These are phyloP conservation scores for Orthonychiurus folsomi DNA, from an alignment of 2,888 invertebrate species.

Conservation along the genomic window DNA sequence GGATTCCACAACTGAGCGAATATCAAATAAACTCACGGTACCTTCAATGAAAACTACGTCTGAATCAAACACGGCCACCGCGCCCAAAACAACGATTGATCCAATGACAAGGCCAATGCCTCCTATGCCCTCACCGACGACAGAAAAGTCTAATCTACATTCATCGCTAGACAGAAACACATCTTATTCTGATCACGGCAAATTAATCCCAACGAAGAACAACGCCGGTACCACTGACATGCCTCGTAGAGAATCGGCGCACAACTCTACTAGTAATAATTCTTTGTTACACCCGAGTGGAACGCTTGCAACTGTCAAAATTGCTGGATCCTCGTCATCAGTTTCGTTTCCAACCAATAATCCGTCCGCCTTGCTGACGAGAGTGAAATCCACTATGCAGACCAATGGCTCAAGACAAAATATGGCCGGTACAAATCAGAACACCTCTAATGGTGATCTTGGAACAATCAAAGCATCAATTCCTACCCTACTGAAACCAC, in stretches of 20 bases:
- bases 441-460: not conserved
- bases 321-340: not conserved
- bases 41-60: not conserved
- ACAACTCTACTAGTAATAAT: not conserved
- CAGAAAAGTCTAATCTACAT: not conserved
- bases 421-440: not conserved
- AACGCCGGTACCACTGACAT: not conserved
- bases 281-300: not conserved
- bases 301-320: not conserved
- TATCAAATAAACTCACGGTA: not conserved
- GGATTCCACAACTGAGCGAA: not conserved
- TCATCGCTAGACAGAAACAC: not conserved
- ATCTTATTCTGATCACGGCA: not conserved
- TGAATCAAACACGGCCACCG: not conserved
- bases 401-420: not conserved
- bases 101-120: not conserved
- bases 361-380: not conserved
- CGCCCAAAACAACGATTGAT: not conserved
- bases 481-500: not conserved
- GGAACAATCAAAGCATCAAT: not conserved
- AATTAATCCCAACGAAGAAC: not conserved
- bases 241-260: not conserved
- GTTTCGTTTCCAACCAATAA: too few species aligned
- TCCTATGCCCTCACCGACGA: not conserved
- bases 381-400: not conserved